phyloP scores from a whole-genome alignment of 2,797 vertebrate genomes.

The Iguana delicatissima region DNA sequence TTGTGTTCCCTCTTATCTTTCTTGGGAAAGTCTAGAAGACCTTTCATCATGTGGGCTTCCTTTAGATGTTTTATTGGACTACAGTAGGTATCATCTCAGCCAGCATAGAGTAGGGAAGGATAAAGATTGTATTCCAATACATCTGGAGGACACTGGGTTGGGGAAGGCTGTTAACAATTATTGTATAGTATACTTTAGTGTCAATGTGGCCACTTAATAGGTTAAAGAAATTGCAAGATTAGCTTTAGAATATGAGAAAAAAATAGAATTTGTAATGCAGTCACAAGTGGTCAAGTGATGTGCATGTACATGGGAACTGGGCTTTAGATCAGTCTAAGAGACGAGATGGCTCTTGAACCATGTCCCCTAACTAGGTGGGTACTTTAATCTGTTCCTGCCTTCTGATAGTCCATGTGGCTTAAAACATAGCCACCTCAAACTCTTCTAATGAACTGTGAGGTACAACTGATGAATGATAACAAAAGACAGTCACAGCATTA shows the following conservation, averaged over 20 bases:
- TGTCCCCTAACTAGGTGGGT: neutral
- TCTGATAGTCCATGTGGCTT: neutral
- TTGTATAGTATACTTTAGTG: neutral
- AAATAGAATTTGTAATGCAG: neutral
- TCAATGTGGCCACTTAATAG: neutral
- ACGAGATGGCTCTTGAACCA: neutral
- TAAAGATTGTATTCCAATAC: neutral
- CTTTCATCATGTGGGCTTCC: neutral
- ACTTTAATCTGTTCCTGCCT: neutral
- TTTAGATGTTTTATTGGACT: neutral
- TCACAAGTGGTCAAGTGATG: neutral
- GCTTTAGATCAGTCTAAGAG: neutral
- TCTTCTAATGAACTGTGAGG: too few species aligned
- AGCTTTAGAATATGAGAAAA: neutral
- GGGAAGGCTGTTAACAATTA: too few species aligned
- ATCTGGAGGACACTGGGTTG: neutral
- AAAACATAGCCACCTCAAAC: too few species aligned
- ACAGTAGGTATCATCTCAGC: too few species aligned
- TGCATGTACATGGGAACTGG: neutral
- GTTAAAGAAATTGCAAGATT: neutral
- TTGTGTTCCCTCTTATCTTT: neutral
- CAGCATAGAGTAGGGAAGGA: neutral
- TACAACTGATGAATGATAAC: neutral
- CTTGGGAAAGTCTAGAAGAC: neutral
- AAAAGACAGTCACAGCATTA: neutral